A percentile compares a stretch with the other conserved stretches of the same genome.
Conservation (phyloP, 1,140 invertebrate species). For the Caenorhabditis remanei region DNA sequence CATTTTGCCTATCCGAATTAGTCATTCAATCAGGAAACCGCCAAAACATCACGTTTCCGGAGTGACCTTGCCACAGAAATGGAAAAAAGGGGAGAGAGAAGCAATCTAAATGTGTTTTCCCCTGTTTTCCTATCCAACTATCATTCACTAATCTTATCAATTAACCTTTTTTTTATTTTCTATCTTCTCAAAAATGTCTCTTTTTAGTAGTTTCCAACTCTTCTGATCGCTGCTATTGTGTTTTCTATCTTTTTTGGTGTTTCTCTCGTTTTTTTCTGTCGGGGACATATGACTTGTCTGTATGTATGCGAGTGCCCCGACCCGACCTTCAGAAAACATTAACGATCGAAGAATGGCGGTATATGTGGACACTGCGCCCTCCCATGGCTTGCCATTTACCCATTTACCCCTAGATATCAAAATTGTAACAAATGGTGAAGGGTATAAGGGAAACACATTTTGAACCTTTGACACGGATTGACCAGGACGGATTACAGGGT, state of each 20-base stretch:
- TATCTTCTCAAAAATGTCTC: not conserved
- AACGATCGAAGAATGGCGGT: slow-evolving; percentile 30
- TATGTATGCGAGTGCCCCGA: not conserved
- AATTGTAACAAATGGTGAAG: not conserved
- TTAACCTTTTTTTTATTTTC: not conserved
- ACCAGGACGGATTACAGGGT: not conserved
- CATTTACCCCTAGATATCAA: not conserved
- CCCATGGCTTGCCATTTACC: not conserved
- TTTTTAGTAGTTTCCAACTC: slow-evolving; percentile 28
- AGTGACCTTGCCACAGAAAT: slow-evolving; percentile 42
- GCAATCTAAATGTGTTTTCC: not conserved
- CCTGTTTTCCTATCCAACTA: not conserved
- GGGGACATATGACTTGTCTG: slow-evolving; percentile 6
- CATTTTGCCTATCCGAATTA: slow-evolving; percentile 6
- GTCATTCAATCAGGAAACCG: slow-evolving; percentile 48
- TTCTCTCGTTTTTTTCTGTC: not conserved
- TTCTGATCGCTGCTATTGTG: not conserved
- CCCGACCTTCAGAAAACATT: slow-evolving; percentile 54
- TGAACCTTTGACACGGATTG: not conserved
- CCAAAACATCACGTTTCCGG: slow-evolving; percentile 52
- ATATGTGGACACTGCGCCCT: slow-evolving; percentile 28
- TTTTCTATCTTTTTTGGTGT: not conserved
- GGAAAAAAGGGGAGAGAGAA: not conserved
- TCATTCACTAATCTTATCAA: slow-evolving; percentile 8
- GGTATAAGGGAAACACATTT: not conserved